Conservation (phyloP, 1,140 invertebrate genomes). For the Potamilus streckersoni region DNA sequence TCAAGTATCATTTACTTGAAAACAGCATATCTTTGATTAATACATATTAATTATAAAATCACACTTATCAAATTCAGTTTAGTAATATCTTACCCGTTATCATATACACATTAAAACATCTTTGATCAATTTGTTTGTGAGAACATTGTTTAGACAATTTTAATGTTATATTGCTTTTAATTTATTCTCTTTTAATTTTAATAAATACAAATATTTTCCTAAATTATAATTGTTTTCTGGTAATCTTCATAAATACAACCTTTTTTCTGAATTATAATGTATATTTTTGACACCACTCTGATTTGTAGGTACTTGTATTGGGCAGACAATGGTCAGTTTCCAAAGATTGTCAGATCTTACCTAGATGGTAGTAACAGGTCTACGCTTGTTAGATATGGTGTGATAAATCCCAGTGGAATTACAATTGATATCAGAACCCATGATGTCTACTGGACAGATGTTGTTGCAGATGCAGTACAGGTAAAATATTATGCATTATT, state of each 20-base stretch:
- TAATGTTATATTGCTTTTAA: neutral
- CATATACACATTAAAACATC: too few species aligned
- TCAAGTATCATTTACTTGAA: too few species aligned
- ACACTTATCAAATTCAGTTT: too few species aligned
- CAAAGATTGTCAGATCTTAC: slow-evolving; percentile 89
- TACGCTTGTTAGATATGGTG: slow-evolving; percentile 88
- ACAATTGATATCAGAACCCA: slow-evolving; percentile 94
- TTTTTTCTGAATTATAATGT: too few species aligned
- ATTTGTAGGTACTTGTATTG: slow-evolving; percentile 83
- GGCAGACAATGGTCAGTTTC: slow-evolving; percentile 98
- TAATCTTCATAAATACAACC: too few species aligned
- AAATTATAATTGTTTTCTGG: too few species aligned
- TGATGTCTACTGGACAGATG: slow-evolving; percentile 98
- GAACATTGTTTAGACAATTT: too few species aligned
- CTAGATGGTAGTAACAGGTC: slow-evolving; percentile 91
- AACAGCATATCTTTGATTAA: too few species aligned
- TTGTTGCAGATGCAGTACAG: slow-evolving; percentile 91
- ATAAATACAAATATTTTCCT: too few species aligned
- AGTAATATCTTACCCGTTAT: too few species aligned
- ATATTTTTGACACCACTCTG: neutral
- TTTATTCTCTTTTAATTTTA: neutral
- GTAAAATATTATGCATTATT: slow-evolving; percentile 66
- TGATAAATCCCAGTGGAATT: slow-evolving; percentile 91
- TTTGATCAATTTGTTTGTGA: too few species aligned
- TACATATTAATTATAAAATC: too few species aligned